phyloP scores from a whole-genome alignment of 2,113 vertebrate species.

The Malaclemys terrapin region DNA sequence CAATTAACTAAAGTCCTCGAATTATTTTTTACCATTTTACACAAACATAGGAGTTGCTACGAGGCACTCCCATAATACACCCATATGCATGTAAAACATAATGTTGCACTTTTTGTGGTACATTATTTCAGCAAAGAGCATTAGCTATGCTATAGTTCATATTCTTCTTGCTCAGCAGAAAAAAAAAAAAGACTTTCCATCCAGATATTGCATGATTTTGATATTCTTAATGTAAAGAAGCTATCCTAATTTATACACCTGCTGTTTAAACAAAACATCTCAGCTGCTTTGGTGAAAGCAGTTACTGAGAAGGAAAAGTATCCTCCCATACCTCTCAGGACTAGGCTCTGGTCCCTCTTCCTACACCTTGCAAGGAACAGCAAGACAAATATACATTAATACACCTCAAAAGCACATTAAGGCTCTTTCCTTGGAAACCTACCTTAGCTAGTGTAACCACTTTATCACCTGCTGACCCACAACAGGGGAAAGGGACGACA shows the following conservation, averaged over 20 bases:
- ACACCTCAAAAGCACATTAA: neutral
- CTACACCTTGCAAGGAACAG: neutral
- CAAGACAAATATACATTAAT: neutral
- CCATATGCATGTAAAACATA: neutral
- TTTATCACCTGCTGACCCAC: rapidly evolving
- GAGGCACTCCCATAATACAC: neutral
- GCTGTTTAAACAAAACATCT: neutral
- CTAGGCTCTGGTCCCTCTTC: neutral
- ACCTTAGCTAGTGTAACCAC: rapidly evolving
- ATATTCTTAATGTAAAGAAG: neutral
- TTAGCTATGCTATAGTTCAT: neutral
- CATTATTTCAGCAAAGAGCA: neutral
- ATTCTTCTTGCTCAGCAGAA: neutral
- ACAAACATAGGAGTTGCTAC: neutral
- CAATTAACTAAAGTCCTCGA: neutral
- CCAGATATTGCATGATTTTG: rapidly evolving
- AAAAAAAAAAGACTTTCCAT: neutral
- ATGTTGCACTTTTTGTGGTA: neutral
- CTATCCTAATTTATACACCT: rapidly evolving
- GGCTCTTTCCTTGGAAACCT: neutral
- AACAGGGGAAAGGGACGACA: rapidly evolving
- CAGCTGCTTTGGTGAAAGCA: rapidly evolving
- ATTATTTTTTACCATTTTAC: neutral
- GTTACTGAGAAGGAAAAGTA: neutral
- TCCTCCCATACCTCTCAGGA: neutral